Evolutionary conservation across 2,888 invertebrate species (phyloP).

Genomic region (Sesia apiformis): DNA sequence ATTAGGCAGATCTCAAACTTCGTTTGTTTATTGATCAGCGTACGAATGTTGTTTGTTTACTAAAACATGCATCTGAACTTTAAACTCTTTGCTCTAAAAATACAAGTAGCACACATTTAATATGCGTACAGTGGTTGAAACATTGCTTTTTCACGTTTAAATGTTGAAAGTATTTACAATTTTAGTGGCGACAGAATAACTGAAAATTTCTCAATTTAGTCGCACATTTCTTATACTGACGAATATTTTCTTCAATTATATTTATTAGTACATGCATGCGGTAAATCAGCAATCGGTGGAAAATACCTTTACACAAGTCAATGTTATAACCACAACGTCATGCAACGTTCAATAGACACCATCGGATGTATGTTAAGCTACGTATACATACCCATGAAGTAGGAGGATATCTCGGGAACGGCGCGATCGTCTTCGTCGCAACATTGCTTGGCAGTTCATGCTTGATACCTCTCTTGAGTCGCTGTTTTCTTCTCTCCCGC

Average conservation of each 20-base stretch:
- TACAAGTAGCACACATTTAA: neutral
- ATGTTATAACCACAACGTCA: neutral
- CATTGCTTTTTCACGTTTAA: no score
- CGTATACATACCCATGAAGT: constrained; percentile 78
- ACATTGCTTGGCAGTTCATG: constrained; percentile 90
- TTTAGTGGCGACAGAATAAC: no score
- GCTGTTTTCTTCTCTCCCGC: constrained; percentile 87
- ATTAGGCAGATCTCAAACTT: neutral
- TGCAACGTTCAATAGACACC: neutral
- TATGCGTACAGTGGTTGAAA: no score
- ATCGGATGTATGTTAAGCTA: neutral
- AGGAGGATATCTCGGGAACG: constrained; percentile 91
- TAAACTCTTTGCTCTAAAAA: neutral
- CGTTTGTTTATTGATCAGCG: neutral
- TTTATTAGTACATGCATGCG: no score
- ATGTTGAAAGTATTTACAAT: no score
- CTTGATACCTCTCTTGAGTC: constrained; percentile 81
- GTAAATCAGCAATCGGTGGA: no score
- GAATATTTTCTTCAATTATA: no score
- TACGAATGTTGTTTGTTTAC: neutral
- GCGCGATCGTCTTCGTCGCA: constrained; percentile 89
- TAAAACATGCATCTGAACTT: neutral
- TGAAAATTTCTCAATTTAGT: no score
- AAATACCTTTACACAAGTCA: no score
- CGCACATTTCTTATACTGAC: no score